Evolutionary conservation across 1,140 invertebrate genomes (phyloP).

Genomic region (Vanessa atalanta): DNA sequence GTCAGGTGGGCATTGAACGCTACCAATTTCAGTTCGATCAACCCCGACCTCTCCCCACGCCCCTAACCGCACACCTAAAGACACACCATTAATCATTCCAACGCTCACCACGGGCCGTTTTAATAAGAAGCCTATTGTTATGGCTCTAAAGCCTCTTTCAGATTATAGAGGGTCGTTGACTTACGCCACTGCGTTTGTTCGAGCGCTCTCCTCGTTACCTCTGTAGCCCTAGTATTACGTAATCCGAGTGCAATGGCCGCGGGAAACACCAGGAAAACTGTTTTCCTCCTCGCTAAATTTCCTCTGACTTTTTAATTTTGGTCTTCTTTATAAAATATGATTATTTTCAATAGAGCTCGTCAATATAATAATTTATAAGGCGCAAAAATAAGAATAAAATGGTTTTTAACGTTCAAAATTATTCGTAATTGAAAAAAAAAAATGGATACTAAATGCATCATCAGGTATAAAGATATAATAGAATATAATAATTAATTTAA

Average conservation of each 20-base stretch:
- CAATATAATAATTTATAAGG: background rate
- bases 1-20: slow-evolving; percentile 63
- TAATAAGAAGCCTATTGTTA: slow-evolving; percentile 55
- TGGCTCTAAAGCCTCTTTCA: slow-evolving; percentile 49
- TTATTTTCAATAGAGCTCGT: background rate
- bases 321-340: background rate
- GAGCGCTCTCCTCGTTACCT: slow-evolving; percentile 67
- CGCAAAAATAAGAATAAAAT: background rate
- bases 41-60: slow-evolving; percentile 57
- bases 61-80: slow-evolving; percentile 49
- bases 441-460: background rate
- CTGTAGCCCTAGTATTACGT: slow-evolving; percentile 76
- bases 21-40: slow-evolving; percentile 74
- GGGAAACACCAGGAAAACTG: slow-evolving; percentile 58
- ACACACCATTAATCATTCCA: slow-evolving; percentile 71
- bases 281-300: slow-evolving; percentile 45
- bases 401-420: too few species aligned
- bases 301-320: slow-evolving; percentile 7
- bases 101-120: slow-evolving; percentile 41
- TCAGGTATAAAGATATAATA: background rate
- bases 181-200: slow-evolving; percentile 43
- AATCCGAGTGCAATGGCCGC: slow-evolving; percentile 76
- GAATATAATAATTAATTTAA: too few species aligned
- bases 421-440: background rate
- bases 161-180: slow-evolving; percentile 33